These are phyloP conservation scores for Dynastes grantii DNA, from an alignment of 2,888 invertebrate species.

Conservation along the genomic window DNA sequence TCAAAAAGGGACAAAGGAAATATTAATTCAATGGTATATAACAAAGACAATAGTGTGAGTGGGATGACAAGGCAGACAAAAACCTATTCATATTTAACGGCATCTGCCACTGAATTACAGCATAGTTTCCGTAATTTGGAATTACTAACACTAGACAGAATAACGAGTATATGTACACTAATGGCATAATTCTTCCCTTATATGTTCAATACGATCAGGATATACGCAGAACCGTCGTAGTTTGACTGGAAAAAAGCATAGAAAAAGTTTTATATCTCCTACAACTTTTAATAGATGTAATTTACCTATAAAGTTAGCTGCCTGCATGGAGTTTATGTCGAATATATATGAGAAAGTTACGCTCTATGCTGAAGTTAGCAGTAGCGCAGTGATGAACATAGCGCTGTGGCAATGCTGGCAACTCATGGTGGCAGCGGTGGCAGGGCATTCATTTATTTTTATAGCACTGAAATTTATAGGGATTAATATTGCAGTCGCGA, in stretches of 20 bases:
- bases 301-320: slow-evolving; percentile 35
- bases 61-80: background rate
- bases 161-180: too few species aligned
- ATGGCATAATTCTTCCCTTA: too few species aligned
- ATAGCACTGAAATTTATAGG: slow-evolving; percentile 18
- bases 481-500: slow-evolving; percentile 30
- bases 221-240: background rate
- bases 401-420: slow-evolving; percentile 1
- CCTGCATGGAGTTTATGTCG: slow-evolving; percentile 6
- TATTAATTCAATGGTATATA: slow-evolving; percentile 20
- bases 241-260: slow-evolving; percentile 4
- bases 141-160: slow-evolving; percentile 6
- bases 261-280: slow-evolving; percentile 24
- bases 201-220: too few species aligned
- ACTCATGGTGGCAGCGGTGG: background rate
- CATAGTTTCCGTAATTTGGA: slow-evolving; percentile 10
- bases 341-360: slow-evolving; percentile 20
- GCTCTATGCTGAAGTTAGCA: slow-evolving; percentile 1
- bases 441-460: slow-evolving; percentile 20
- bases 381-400: slow-evolving; percentile 6
- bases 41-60: background rate
- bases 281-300: slow-evolving; percentile 29
- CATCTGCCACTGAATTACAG: slow-evolving; percentile 15
- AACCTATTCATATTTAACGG: slow-evolving; percentile 29
- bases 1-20: slow-evolving; percentile 11